Evolutionary conservation across 1,140 invertebrate species (phyloP).

Genomic region (Aleiodes sp.): DNA sequence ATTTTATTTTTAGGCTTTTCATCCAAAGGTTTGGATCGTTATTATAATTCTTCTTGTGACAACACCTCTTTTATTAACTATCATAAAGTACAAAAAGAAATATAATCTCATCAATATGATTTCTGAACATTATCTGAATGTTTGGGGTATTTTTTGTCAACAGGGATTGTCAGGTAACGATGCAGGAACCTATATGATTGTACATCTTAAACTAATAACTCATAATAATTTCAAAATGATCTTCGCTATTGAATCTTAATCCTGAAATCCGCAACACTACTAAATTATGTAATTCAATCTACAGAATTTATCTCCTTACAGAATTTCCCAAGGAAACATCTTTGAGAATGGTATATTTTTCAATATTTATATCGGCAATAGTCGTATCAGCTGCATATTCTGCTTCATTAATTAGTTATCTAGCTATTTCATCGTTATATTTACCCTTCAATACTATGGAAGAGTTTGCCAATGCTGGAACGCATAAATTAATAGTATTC

Average conservation of each 20-base stretch:
- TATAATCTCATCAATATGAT: conserved; percentile 25
- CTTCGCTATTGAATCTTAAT: too few species aligned
- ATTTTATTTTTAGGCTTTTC: conserved; percentile 38
- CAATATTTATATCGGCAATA: conserved; percentile 12
- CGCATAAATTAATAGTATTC: conserved; percentile 34
- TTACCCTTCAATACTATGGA: conserved; percentile 40
- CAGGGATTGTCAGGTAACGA: background rate
- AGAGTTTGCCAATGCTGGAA: conserved; percentile 37
- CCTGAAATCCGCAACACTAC: too few species aligned
- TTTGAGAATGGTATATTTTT: conserved; percentile 41
- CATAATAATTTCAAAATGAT: background rate
- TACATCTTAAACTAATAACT: background rate
- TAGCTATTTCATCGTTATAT: conserved; percentile 28
- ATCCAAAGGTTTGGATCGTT: conserved; percentile 37
- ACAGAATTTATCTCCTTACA: too few species aligned
- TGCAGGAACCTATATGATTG: background rate
- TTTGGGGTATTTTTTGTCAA: conserved; percentile 47
- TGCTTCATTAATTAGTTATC: conserved; percentile 38
- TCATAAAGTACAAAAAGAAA: conserved; percentile 35
- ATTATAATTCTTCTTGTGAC: conserved; percentile 31
- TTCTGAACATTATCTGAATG: conserved; percentile 40
- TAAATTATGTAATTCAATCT: too few species aligned
- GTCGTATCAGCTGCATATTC: conserved; percentile 41
- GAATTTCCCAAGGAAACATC: conserved; percentile 30
- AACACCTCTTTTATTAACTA: conserved; percentile 37